Percentiles rank a stretch among this genome's conserved stretches.
phyloP scores from a whole-genome alignment of 1,140 invertebrate genomes.

The Aphis craccivora region DNA sequence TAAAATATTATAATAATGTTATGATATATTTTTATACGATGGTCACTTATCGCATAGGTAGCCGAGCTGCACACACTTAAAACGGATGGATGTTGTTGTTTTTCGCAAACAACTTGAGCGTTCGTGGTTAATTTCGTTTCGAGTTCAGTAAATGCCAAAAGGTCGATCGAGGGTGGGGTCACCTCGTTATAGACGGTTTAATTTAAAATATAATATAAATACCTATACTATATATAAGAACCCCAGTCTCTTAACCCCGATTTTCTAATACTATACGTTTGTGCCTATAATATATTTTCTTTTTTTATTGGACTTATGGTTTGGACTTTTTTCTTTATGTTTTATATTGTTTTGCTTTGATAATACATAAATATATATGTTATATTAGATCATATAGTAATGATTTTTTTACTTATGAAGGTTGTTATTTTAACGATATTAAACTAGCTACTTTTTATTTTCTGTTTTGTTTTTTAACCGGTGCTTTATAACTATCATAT shows the following conservation, averaged over 20 bases:
- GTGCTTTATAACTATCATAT: not conserved
- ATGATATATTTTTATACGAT: not conserved
- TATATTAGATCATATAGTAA: not conserved
- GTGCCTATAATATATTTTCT: not conserved
- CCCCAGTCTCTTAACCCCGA: not conserved
- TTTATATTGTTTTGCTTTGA: not conserved
- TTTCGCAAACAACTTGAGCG: not conserved
- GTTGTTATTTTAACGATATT: not conserved
- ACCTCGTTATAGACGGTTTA: not conserved
- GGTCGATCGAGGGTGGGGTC: slow-evolving; percentile 21
- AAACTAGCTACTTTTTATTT: not conserved
- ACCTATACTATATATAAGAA: not conserved
- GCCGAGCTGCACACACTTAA: not conserved
- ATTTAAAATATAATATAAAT: slow-evolving; percentile 18
- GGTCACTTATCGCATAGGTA: not conserved
- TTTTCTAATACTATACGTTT: not conserved
- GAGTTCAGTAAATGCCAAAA: slow-evolving; percentile 22
- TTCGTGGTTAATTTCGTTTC: not conserved
- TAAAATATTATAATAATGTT: not conserved
- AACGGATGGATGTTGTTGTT: not conserved
- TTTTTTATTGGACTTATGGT: not conserved
- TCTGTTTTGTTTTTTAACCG: not conserved
- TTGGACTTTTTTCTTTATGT: not conserved
- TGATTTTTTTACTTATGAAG: not conserved
- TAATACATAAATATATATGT: not conserved